phyloP scores from a whole-genome alignment of 2,888 invertebrate genomes.

The Villa cingulata region DNA sequence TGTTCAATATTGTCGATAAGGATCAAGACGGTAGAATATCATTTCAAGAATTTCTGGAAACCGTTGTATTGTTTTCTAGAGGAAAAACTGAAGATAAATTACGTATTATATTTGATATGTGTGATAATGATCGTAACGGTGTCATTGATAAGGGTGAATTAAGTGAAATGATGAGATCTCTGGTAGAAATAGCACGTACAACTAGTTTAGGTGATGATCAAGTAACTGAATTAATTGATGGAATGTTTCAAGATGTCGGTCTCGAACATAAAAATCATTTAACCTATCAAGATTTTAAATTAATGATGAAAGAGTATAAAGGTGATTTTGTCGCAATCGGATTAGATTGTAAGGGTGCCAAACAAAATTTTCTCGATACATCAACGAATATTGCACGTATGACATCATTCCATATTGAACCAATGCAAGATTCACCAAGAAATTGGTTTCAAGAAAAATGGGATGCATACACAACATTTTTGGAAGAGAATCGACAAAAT shows the following conservation, averaged over 20 bases:
- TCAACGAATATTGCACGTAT: constrained; percentile 90
- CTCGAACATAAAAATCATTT: constrained; percentile 79
- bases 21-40: constrained; percentile 87
- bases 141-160: constrained; percentile 88
- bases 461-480: constrained; percentile 77
- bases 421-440: constrained; percentile 54
- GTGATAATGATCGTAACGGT: constrained; percentile 87
- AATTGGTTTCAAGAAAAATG: constrained; percentile 65
- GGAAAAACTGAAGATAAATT: constrained; percentile 89
- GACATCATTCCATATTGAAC: constrained; percentile 87
- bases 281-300: constrained; percentile 81
- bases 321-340: constrained; percentile 92
- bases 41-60: constrained; percentile 91
- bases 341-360: constrained; percentile 86
- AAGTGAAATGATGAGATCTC: constrained; percentile 81
- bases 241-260: constrained; percentile 87
- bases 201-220: constrained; percentile 81
- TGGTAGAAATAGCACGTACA: constrained; percentile 86
- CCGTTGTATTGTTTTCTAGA: constrained; percentile 80
- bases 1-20: constrained; percentile 96
- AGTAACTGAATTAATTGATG: constrained; percentile 83
- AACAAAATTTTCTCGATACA: constrained; percentile 87
- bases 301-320: constrained; percentile 95
- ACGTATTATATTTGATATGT: constrained; percentile 93
- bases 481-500: constrained; percentile 92